Evolutionary conservation across 2,888 invertebrate species (phyloP), one percentile per base, ranked within the genome.

Genomic region (Hyposoter dolosus): DNA sequence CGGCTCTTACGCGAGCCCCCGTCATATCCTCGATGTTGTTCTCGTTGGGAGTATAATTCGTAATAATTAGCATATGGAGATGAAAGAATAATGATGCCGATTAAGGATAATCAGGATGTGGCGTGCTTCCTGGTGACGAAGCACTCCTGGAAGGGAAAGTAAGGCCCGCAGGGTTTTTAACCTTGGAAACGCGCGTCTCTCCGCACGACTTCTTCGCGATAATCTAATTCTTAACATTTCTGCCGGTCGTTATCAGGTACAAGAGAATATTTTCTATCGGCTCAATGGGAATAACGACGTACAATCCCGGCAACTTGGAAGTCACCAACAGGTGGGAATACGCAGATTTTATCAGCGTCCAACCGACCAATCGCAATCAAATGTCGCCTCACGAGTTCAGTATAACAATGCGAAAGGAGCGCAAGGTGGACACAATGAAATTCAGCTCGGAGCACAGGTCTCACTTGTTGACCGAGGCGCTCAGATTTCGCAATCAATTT

Each of bases 121-220:
- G 98, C 98, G 89, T 99, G 99, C 93, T 99, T 98, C 95, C 96
- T 98, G 93, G 99, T 99, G 93, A 99, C 98, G 50, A 99, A 99
- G 95, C 99, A 99, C 94, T 98, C 98, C 40, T 99, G 99, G 99
- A 99, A 99, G 94, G 99, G 99, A 94, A 99, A 98, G 97, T 98
- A 95, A 95, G 82, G 45, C 9, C 9, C 47, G 35, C 35, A 50
- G 17, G 15, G 2, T 1, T 60, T 60, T 60, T 28, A 60, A 28
- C 28, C 28, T 28, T 28, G 23, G 12, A 15, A 12, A 28, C 28
- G 28, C 9, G 5, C 0, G 28, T 28, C 4, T 56, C 23, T 56
- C 56, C 17, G 9, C 12, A 4, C 17, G 0, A 10, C 7, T 15
- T 28, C 10, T n/a, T 23, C 12, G 10, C 19, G 0, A n/a, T 12